Evolutionary conservation across 2,888 invertebrate genomes (phyloP).

Genomic region (Heliconius cydno): DNA sequence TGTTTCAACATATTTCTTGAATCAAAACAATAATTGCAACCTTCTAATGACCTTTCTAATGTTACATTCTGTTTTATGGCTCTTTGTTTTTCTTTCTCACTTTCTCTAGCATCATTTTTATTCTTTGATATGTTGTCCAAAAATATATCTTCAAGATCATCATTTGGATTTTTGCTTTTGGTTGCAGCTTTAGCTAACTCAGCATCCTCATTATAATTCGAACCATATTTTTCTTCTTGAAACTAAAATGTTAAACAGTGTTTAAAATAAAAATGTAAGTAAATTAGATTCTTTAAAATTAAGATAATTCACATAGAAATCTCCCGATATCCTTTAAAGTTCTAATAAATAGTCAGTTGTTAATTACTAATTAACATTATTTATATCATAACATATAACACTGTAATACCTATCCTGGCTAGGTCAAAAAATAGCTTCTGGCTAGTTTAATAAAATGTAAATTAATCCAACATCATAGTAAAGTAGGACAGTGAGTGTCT

Average conservation of each 20-base stretch:
- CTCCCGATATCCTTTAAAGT: too few species aligned
- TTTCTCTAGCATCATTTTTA: slow-evolving; percentile 84
- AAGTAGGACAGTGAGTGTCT: background rate
- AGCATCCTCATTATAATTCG: slow-evolving; percentile 90
- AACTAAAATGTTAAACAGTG: slow-evolving; percentile 80
- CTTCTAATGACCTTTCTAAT: slow-evolving; percentile 88
- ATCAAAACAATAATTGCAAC: slow-evolving; percentile 93
- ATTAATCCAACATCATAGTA: background rate
- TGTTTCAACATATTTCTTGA: slow-evolving; percentile 92
- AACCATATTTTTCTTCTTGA: slow-evolving; percentile 90
- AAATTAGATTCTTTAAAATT: slow-evolving; percentile 12
- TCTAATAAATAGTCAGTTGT: too few species aligned
- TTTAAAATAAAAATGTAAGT: background rate
- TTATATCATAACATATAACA: too few species aligned
- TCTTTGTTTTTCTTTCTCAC: slow-evolving; percentile 84
- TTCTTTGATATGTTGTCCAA: slow-evolving; percentile 89
- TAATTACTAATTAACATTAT: too few species aligned
- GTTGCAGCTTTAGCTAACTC: slow-evolving; percentile 90
- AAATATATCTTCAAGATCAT: slow-evolving; percentile 94
- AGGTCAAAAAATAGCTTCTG: too few species aligned
- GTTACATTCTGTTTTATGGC: slow-evolving; percentile 90
- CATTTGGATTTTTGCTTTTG: slow-evolving; percentile 85
- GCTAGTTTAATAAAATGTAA: too few species aligned
- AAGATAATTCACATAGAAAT: too few species aligned
- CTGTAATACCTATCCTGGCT: too few species aligned